Base-by-base conservation (phyloP, 2,113 vertebrate species). In the Micronisus gabar region DNA sequence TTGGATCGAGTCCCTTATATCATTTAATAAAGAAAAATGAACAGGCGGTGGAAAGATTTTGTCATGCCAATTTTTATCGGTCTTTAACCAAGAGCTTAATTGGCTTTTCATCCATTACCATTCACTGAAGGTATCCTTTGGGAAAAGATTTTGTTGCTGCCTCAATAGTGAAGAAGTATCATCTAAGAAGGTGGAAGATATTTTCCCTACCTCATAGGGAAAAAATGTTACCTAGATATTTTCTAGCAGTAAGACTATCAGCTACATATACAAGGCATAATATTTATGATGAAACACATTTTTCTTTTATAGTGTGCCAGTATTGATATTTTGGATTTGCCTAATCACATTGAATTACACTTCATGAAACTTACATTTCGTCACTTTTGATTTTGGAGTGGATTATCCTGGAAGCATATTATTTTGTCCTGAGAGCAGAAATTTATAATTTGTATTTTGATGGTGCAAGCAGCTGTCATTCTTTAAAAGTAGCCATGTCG, bases 31-130 rank as follows among this genome's bases (percentile, higher is more conserved):
- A 66, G 67, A 81, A 73, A 86, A 73, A 62, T 27, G 48, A 96
- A 86, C 88, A 90, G 81, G 88, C 90, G 74, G 58, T 62, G 30
- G 17, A 53, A 86, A 76, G 22, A 81, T 91, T 68, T 75, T 43
- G 29, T 63, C 43, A 65, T 71, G 78, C 73, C 82, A 94, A 15
- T 86, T 81, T 70, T 6, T 18, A 2, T 21, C 92, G 81, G 56
- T 94, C 25, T 63, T 93, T 73, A 94, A 96, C 50, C 63, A 96
- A 86, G 25, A 81, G 90, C 22, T 58, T 84, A 84, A 91, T 40
- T 88, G 74, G 73, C 55, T 91, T 70, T 90, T 74, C 81, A 73
- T 89, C 62, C 13, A 47, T 55, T 86, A 27, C 29, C 34, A 80
- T 76, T 88, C 53, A 66, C 32, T 53, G 82, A 65, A 70, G 7